Evolutionary conservation across 2,888 invertebrate genomes (phyloP).

Genomic region (Timandra comae): DNA sequence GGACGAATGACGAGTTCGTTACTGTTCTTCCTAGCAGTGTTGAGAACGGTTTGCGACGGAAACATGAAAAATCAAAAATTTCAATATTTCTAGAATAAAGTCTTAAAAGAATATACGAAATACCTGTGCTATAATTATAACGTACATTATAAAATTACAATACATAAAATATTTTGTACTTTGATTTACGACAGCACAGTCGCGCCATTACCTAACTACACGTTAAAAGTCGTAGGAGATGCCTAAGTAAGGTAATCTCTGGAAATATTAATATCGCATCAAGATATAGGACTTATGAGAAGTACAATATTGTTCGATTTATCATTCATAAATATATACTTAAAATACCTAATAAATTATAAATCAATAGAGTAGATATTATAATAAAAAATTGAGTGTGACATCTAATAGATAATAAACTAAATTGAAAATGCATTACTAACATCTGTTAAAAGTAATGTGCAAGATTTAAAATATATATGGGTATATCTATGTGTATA

Average conservation of each 20-base stretch:
- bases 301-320: slow-evolving; percentile 72
- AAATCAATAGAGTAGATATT: too few species aligned
- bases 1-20: slow-evolving; percentile 76
- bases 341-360: too few species aligned
- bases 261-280: too few species aligned
- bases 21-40: slow-evolving; percentile 71
- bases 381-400: too few species aligned
- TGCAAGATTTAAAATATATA: too few species aligned
- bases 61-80: slow-evolving; percentile 66
- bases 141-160: slow-evolving; percentile 72
- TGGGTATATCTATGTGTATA: too few species aligned
- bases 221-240: slow-evolving; percentile 41
- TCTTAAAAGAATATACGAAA: slow-evolving; percentile 68
- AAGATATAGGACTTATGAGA: slow-evolving; percentile 54
- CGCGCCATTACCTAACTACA: slow-evolving; percentile 62
- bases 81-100: slow-evolving; percentile 37
- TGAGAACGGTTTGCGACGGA: slow-evolving; percentile 74
- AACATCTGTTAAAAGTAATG: too few species aligned
- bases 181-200: slow-evolving; percentile 48
- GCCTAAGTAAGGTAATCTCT: slow-evolving; percentile 30
- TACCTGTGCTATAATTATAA: slow-evolving; percentile 68
- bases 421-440: too few species aligned
- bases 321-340: slow-evolving; percentile 12
- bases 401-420: too few species aligned
- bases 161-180: slow-evolving; percentile 77